These are phyloP conservation scores for Patiria miniata DNA, from an alignment of 35 echinoderm and acorn worm genomes.

Conservation along the genomic window DNA sequence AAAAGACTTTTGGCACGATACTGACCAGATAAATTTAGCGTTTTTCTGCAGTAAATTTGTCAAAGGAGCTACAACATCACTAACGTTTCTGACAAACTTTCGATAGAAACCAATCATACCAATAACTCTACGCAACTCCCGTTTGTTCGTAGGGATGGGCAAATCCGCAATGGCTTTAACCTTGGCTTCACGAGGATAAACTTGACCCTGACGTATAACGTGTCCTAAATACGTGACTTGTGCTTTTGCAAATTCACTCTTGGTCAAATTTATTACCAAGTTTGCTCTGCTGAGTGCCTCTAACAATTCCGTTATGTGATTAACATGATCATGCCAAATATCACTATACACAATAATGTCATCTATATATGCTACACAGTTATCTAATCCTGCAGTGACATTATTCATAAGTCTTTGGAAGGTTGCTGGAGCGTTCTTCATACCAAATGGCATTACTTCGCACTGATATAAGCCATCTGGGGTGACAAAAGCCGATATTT, in stretches of 20 bases:
- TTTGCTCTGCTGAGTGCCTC: slow-evolving; percentile 48
- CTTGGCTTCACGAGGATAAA: slow-evolving; percentile 49
- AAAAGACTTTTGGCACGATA: slow-evolving; percentile 19
- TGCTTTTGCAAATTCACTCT: slow-evolving; percentile 45
- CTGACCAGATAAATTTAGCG: slow-evolving; percentile 30
- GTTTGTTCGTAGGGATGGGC: slow-evolving; percentile 32
- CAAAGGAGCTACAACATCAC: slow-evolving; percentile 21
- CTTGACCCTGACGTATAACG: slow-evolving; percentile 29
- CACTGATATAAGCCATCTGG: slow-evolving; percentile 46
- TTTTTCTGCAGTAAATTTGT: slow-evolving; percentile 34
- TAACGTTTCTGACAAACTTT: slow-evolving; percentile 66
- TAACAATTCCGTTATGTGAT: slow-evolving; percentile 21
- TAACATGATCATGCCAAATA: slow-evolving; percentile 47
- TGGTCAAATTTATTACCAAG: slow-evolving; percentile 52
- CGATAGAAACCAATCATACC: slow-evolving; percentile 65
- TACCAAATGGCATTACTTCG: slow-evolving; percentile 74
- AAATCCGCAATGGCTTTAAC: slow-evolving; percentile 57
- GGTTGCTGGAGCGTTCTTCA: slow-evolving; percentile 71
- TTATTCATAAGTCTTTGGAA: slow-evolving; percentile 68
- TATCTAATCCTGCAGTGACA: neutral
- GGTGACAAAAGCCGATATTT: slow-evolving; percentile 66
- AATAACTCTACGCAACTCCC: slow-evolving; percentile 55
- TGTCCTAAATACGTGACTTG: slow-evolving; percentile 20
- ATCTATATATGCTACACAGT: slow-evolving; percentile 65
- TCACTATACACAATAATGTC: slow-evolving; percentile 58